Base-by-base conservation (phyloP, 2,888 invertebrate species). In the Eilema caniola region DNA sequence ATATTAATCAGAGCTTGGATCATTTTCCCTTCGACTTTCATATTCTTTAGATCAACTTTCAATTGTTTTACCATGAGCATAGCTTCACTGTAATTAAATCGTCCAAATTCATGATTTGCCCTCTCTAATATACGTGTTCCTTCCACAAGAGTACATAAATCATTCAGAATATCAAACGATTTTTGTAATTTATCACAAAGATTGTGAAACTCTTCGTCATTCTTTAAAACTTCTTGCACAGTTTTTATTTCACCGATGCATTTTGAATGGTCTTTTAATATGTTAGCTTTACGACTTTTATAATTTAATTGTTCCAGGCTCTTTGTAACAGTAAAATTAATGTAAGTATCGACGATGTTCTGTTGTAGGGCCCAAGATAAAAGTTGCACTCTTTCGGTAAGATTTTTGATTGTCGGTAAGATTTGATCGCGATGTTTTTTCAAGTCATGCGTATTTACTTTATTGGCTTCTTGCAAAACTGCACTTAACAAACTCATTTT, bases 251-350 rank as follows among this genome's bases (percentile, higher is more conserved):
- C 86, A 74, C 89, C 80, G 2, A 76, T 33, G 62, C 89, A 75
- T 47, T 84, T 86, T 23, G 85, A 73, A 71, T 90, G 89, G 67
- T 93, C 93, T 0, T 84, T 74, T 61, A 88, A 67, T 28, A 94
- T 91, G 64, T 92, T 92, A 60, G 74, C 83, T 83, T 90, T 93
- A 41, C 94, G 85, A 77, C 92, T 93, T 56, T 84, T 89, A 71
- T 91, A 95, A 76, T 95, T 93, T 3, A 94, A 77, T 79, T 94
- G 93, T 79, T 94, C 94, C 67, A 95, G 85, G 66, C 92, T 94
- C 78, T 93, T 94, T 0, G 94, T 92, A 25, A 89, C 84, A 2
- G 89, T 87, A 70, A 87, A 95, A 84, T 91, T 90, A 37, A 91
- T 86, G 71, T 90, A 91, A 3, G 89, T 89, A 78, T 95, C 95